Evolutionary conservation across 2,113 vertebrate genomes (phyloP).

Genomic region (Shinisaurus crocodilurus): DNA sequence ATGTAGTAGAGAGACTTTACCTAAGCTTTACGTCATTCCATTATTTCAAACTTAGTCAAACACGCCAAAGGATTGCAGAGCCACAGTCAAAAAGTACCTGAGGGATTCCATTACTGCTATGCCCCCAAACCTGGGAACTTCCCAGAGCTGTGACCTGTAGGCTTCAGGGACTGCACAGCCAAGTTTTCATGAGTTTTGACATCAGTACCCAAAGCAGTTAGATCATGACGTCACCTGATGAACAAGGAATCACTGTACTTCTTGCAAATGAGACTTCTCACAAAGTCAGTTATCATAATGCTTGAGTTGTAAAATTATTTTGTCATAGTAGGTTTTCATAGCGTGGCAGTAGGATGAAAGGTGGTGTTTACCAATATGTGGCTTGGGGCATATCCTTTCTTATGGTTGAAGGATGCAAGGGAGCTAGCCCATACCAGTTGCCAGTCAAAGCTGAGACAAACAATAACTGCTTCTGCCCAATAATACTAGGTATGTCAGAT

Average conservation of each 20-base stretch:
- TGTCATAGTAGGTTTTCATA: constrained; percentile 10
- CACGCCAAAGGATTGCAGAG: neutral
- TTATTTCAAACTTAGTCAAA: neutral
- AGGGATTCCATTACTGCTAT: neutral
- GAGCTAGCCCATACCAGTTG: neutral
- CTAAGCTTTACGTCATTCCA: neutral
- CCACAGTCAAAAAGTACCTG: neutral
- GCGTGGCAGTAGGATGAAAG: constrained; percentile 1
- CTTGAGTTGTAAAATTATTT: constrained; percentile 30
- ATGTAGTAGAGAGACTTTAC: neutral
- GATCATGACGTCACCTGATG: neutral
- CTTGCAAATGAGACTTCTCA: accelerated
- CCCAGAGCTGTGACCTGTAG: neutral
- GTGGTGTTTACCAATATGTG: neutral
- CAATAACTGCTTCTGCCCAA: neutral
- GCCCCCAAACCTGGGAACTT: neutral
- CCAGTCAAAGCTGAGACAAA: neutral
- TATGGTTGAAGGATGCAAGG: neutral
- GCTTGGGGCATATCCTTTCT: neutral
- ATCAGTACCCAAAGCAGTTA: neutral
- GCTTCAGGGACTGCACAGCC: neutral
- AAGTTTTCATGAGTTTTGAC: too few relatives aligned
- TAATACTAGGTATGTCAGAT: neutral
- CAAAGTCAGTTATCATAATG: neutral
- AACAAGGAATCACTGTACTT: constrained; percentile 1